These are phyloP conservation scores for Drosophila ironensis DNA, from an alignment of 1,140 invertebrate species.

Conservation along the genomic window DNA sequence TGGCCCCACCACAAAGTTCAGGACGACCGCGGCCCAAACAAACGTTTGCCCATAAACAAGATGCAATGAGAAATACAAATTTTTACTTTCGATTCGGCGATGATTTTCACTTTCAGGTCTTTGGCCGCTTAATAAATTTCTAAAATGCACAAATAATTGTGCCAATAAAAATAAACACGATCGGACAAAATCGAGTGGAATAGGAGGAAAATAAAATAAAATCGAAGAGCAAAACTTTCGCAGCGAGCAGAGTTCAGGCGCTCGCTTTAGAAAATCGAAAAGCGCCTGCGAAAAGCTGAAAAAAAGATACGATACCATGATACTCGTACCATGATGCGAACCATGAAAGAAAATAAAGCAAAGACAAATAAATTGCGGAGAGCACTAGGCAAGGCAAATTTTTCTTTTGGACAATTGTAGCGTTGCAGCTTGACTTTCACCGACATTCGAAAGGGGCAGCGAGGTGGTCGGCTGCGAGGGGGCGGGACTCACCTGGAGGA, in stretches of 20 bases:
- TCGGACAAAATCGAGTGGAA: slow-evolving; percentile 14
- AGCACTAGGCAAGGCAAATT: slow-evolving; percentile 60
- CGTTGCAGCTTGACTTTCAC: slow-evolving; percentile 75
- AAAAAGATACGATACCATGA: slow-evolving; percentile 3
- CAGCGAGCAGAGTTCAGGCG: too few species aligned
- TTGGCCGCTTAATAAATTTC: slow-evolving; percentile 74
- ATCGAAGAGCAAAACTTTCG: slow-evolving; percentile 58
- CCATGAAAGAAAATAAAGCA: slow-evolving; percentile 34
- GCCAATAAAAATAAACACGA: slow-evolving; percentile 78
- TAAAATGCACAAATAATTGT: slow-evolving; percentile 81
- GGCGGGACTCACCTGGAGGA: slow-evolving; percentile 4
- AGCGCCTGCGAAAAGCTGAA: slow-evolving; percentile 30
- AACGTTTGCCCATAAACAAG: slow-evolving; percentile 18
- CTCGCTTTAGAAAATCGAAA: slow-evolving; percentile 59
- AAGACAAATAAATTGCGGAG: slow-evolving; percentile 53
- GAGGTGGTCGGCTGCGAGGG: neutral
- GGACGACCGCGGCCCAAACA: neutral
- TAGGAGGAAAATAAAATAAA: slow-evolving; percentile 29
- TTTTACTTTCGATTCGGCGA: slow-evolving; percentile 51
- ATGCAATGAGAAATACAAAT: slow-evolving; percentile 26
- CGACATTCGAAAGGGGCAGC: slow-evolving; percentile 47
- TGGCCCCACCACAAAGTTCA: slow-evolving; percentile 4
- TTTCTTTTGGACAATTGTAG: slow-evolving; percentile 81
- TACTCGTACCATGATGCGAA: too few species aligned
- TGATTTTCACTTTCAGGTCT: slow-evolving; percentile 71